Evolutionary conservation across 2,797 vertebrate genomes (phyloP), one percentile per base, ranked within the genome.

Genomic region (Champsocephalus esox): DNA sequence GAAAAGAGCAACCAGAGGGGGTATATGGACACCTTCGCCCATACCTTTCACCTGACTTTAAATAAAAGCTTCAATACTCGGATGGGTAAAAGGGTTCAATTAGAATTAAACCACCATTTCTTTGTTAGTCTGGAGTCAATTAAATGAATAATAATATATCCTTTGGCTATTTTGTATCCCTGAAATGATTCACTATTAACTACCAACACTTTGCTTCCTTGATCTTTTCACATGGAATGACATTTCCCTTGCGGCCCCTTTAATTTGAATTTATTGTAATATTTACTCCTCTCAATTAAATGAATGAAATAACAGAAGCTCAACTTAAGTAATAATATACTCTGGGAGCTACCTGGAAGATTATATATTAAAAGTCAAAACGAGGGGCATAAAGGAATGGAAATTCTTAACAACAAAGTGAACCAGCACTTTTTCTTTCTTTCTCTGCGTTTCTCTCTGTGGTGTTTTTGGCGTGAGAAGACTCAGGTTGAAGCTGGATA

Each of bases 391-490:
- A 52, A 58, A 46, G 64, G 41, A 19, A 14, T 61, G 75, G 69
- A 62, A 73, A 86, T 2, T 59, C 82, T 74, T 91, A 85, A 82
- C 84, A 90, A 86, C 88, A 96, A 98, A 99, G 98, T 97, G 97
- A 97, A 95, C 98, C 98, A 96, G 97, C 97, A 99, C 97, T 98
- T 99, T 95, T 91, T 73, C 28, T 91, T 67, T 88, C 73, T 84
- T 59, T 87, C 68, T 83, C 65, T 1, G 12, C 73, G 28, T 88
- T 51, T 90, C 61, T 79, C 64, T 75, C 21, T 60, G 87, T 86
- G 89, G 70, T 87, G 76, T 73, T 82, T 90, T 88, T 63, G 81
- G 82, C 76, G 14, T 80, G 83, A 83, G 86, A 82, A 83, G 80
- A 87, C 80, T 85, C 81, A 81, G 87, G 76, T 55, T 85, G 87